phyloP scores from a whole-genome alignment of 2,797 vertebrate genomes.

The Siniperca undulata region DNA sequence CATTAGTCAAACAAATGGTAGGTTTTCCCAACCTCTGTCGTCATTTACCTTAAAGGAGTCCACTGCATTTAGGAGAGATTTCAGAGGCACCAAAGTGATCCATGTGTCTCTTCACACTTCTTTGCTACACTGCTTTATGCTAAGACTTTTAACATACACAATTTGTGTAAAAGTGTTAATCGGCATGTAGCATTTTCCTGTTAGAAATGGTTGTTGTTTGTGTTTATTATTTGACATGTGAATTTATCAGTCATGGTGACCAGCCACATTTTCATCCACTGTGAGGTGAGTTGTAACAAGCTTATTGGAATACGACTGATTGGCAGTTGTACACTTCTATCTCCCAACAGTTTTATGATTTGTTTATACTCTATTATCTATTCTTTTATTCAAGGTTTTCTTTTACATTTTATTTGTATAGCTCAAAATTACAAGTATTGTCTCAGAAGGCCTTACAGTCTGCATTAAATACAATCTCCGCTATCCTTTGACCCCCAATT shows the following conservation, averaged over 20 bases:
- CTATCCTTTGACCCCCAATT: background rate
- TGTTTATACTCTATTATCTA: too few relatives aligned
- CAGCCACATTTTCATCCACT: background rate
- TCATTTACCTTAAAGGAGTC: conserved; percentile 31
- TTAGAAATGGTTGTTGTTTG: background rate
- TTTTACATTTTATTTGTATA: background rate
- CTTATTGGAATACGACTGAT: background rate
- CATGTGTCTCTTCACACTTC: conserved; percentile 28
- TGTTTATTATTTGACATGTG: background rate
- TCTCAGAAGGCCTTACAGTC: background rate
- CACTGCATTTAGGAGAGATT: background rate
- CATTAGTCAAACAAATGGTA: conserved; percentile 64
- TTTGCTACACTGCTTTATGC: conserved; percentile 1
- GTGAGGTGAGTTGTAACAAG: background rate
- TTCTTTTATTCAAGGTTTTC: background rate
- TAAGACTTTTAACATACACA: background rate
- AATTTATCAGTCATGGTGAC: background rate
- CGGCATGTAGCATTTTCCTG: background rate
- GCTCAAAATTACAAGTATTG: background rate
- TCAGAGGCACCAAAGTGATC: conserved; percentile 18
- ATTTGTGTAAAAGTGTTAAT: background rate
- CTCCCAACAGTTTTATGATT: background rate
- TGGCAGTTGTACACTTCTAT: background rate
- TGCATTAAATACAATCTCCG: background rate
- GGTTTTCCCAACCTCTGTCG: conserved; percentile 56